Evolutionary conservation across 2,113 vertebrate species (phyloP), one percentile per base, ranked within the genome.

Genomic region (Tonatia bakeri): DNA sequence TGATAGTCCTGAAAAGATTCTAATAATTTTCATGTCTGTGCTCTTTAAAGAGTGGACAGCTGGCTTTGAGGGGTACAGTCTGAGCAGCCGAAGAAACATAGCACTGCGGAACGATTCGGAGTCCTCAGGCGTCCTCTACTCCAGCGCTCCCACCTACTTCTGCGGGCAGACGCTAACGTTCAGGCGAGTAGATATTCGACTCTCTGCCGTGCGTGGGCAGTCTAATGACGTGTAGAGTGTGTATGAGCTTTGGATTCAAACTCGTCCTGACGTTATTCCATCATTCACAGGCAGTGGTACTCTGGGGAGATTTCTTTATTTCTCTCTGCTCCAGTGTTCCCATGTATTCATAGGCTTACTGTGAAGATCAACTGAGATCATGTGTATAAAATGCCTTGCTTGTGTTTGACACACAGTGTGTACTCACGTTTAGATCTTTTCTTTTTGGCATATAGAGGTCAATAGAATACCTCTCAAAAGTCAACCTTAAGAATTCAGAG

Each of bases 31-130:
- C 0, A n/a, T 97, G 11, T 85, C 40, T 96, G 82, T 94, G 59
- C 64, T 83, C 69, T 75, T 96, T 84, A 87, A 96, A 99, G 99
- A 99, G 93, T 99, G 99, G 99, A 98, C 98, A 94, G 4, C 99
- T 12, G 99, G 99, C 81, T 98, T 99, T 40, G 99, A 99, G 22
- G 99, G 99, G 22, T 99, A 99, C 98, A 99, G 99, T 97, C 96
- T 99, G 97, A 99, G 99, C 99, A 99, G 99, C 96, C 98, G 99
- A 95, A 99, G 98, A 73, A 99, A 99, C 97, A 99, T 99, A 15
- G 99, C 99, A 0, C 99, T 99, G 82, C 98, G 99, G 14, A 99
- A 99, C 0, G 99, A 99, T 92, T 98, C 99, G 0, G 97, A 98
- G 31, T 97, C 98, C 0, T 98, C 98, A 0, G 98, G 98, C 0